Base-by-base conservation (phyloP, 92 coral and sea anemone species). In the Nematostella vectensis region DNA sequence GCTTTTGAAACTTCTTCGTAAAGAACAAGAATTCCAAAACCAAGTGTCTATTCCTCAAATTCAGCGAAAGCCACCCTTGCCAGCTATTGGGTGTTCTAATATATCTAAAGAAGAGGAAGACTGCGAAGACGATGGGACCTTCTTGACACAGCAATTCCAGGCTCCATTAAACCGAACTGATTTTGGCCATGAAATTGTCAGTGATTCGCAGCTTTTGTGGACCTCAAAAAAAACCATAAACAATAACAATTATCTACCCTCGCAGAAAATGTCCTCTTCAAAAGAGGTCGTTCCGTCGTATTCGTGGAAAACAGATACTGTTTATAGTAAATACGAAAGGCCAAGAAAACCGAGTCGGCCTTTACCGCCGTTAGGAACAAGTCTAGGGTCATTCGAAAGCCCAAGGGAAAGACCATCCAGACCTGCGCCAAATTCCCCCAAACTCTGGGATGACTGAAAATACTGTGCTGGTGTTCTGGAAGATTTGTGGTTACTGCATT, bases 1-100 rank as follows among this genome's bases (percentile, higher is more conserved):
- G 19, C 40, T 93, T 36, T 49, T 93, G 49, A 83, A 68, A 51
- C 67, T 93, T 25, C 74, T 93, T 27, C 82, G 95, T 30, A 83
- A 74, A 37, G 99, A 93, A 43, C 81, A 88, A 30, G 85, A 93
- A 50, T 47, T 65, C 29, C 56, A 59, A 26, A 78, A 70, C 42
- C 80, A 78, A 20, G 58, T 75, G 0, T 75, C 81, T n/a, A 70
- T 74, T 29, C 95, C 88, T 0, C 77, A 80, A 39, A 80, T 85
- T 48, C 88, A 85, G 38, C 80, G 78, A 30, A 80, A 65, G 39
- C 73, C 44, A 42, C 95, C 95, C 56, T 70, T 85, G 0, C 95
- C 95, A 2, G 88, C 95, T n/a, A 85, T 85, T 28, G 75, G 88
- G 60, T 49, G 63, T 28, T 67, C 55, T 22, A 13, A 53, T 3